Percentiles rank a stretch among this genome's conserved stretches.
These are phyloP conservation scores for Carposina sasakii DNA, from an alignment of 1,140 invertebrate genomes.

Conservation along the genomic window DNA sequence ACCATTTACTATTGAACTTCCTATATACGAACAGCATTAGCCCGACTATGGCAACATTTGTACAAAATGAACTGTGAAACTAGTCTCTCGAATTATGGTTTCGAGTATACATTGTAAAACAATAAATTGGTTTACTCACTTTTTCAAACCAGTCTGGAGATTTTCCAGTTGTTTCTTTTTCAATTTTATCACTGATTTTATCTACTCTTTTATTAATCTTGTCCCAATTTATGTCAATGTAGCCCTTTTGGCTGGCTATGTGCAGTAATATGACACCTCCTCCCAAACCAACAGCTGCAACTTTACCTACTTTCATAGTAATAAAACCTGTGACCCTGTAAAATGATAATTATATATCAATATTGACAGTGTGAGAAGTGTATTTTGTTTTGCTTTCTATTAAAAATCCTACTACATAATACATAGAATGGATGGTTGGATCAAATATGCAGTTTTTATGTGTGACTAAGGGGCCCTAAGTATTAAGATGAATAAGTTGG, in stretches of 20 bases:
- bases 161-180: conserved; percentile 82
- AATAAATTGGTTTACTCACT: conserved; percentile 70
- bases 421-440: too few species aligned
- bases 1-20: too few species aligned
- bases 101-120: conserved; percentile 14
- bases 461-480: too few species aligned
- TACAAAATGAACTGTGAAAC: too few species aligned
- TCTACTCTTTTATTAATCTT: conserved; percentile 87
- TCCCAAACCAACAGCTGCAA: conserved; percentile 90
- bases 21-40: too few species aligned
- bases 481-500: too few species aligned
- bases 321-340: conserved; percentile 90
- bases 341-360: conserved; percentile 13
- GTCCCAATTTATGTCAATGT: conserved; percentile 93
- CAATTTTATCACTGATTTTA: conserved; percentile 85
- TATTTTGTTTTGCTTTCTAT: too few species aligned
- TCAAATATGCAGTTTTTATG: too few species aligned
- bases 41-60: too few species aligned
- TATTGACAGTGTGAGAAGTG: too few species aligned
- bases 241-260: conserved; percentile 93
- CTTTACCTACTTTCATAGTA: conserved; percentile 93
- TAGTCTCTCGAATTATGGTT: too few species aligned
- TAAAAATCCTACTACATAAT: too few species aligned
- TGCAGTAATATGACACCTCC: conserved; percentile 91
- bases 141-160: conserved; percentile 84